Conservation (phyloP, 1,140 invertebrate genomes). For the Geopemphigus sp. region DNA sequence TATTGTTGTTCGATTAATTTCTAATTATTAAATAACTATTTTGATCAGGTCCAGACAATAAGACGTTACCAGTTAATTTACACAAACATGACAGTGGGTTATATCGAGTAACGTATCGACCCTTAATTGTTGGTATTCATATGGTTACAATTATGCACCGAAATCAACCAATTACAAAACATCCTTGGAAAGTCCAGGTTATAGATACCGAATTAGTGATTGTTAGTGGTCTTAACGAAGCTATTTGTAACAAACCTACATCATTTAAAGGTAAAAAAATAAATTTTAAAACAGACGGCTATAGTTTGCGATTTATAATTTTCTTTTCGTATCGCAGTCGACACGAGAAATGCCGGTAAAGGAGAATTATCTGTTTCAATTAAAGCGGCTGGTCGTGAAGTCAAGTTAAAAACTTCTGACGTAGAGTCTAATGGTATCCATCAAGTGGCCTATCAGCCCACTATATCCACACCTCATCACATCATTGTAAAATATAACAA, state of each 20-base stretch:
- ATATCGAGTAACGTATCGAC: conserved; percentile 62
- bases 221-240: conserved; percentile 74
- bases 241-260: conserved; percentile 78
- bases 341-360: conserved; percentile 69
- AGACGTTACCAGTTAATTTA: conserved; percentile 59
- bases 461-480: conserved; percentile 74
- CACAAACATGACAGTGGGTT: conserved; percentile 59
- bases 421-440: conserved; percentile 67
- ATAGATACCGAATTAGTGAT: conserved; percentile 81
- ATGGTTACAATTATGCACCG: conserved; percentile 61
- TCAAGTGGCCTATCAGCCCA: conserved; percentile 83
- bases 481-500: conserved; percentile 77
- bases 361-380: conserved; percentile 78
- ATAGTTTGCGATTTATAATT: conserved; percentile 28
- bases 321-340: conserved; percentile 57
- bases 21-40: conserved; percentile 9
- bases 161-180: conserved; percentile 61
- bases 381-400: conserved; percentile 73
- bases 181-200: conserved; percentile 72
- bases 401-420: conserved; percentile 75
- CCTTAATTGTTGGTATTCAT: conserved; percentile 64
- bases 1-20: neutral
- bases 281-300: no score
- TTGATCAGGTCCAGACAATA: conserved; percentile 61
- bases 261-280: conserved; percentile 65